Evolutionary conservation across 1,140 invertebrate genomes (phyloP).

Genomic region (Drosophila leontia): DNA sequence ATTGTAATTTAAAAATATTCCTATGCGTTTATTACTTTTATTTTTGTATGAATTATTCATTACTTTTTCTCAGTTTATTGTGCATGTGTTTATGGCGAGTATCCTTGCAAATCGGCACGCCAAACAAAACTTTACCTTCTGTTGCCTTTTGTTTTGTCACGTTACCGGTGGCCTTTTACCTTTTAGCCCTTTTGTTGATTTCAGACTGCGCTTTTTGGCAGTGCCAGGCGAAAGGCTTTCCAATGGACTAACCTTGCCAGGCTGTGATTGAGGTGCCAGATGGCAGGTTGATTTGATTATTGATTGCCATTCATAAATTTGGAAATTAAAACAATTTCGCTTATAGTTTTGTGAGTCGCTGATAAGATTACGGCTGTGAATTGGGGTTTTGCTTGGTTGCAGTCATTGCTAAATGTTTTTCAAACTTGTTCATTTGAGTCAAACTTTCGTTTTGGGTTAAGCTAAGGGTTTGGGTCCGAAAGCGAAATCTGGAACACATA

Average conservation of each 20-base stretch:
- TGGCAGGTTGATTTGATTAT: constrained; percentile 62
- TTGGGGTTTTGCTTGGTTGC: constrained; percentile 31
- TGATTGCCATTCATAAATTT: constrained; percentile 56
- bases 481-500: constrained; percentile 11
- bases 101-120: constrained; percentile 60
- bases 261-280: constrained; percentile 55
- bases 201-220: constrained; percentile 48
- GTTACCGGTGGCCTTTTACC: constrained; percentile 22
- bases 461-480: constrained; percentile 26
- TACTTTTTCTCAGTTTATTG: constrained; percentile 5
- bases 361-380: constrained; percentile 45
- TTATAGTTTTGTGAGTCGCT: constrained; percentile 13
- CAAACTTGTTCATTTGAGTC: constrained; percentile 18
- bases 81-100: constrained; percentile 23
- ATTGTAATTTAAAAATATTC: no score
- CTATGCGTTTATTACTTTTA: no score
- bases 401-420: constrained; percentile 24
- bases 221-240: constrained; percentile 40
- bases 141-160: constrained; percentile 52
- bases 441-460: constrained; percentile 23
- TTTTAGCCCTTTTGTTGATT: constrained; percentile 8
- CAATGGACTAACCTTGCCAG: constrained; percentile 47
- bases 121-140: constrained; percentile 52
- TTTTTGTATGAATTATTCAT: no score
- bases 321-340: constrained; percentile 38